These are phyloP conservation scores for Leptopilina drosophilae DNA, from an alignment of 2,888 invertebrate species.

Conservation along the genomic window DNA sequence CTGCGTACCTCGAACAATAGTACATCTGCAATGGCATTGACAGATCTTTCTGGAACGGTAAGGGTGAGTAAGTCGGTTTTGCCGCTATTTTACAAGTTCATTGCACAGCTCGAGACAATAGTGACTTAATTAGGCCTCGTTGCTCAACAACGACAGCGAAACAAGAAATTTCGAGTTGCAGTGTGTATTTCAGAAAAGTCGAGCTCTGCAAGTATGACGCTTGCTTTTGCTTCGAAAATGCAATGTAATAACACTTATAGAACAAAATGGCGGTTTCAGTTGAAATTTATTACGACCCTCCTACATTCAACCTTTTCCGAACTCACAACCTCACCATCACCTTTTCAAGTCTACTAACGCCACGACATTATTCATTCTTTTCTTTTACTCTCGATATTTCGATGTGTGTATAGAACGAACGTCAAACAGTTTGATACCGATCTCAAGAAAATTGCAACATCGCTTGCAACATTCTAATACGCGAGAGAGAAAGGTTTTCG, in stretches of 20 bases:
- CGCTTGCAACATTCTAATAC: slow-evolving; percentile 3
- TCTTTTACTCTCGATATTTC: not conserved
- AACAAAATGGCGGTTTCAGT: slow-evolving; percentile 35
- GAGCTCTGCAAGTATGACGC: slow-evolving; percentile 4
- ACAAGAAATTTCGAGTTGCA: slow-evolving; percentile 22
- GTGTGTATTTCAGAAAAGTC: slow-evolving; percentile 23
- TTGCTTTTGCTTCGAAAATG: slow-evolving; percentile 20
- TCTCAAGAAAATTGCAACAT: slow-evolving; percentile 28
- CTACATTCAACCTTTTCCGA: slow-evolving; percentile 26
- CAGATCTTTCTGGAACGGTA: slow-evolving; percentile 31
- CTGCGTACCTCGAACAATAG: slow-evolving; percentile 25
- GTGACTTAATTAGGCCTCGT: slow-evolving; percentile 35
- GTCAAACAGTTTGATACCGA: slow-evolving; percentile 12
- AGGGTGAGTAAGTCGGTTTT: slow-evolving; percentile 26
- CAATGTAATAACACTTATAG: slow-evolving; percentile 37
- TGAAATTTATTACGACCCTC: slow-evolving; percentile 28
- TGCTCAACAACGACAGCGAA: slow-evolving; percentile 12
- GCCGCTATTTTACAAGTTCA: slow-evolving; percentile 29
- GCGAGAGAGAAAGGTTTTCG: slow-evolving; percentile 5
- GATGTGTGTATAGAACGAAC: not conserved
- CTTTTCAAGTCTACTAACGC: not conserved
- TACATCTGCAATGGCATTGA: slow-evolving; percentile 25
- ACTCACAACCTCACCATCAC: too few relatives aligned
- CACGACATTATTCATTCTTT: not conserved
- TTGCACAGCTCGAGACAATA: slow-evolving; percentile 24